Conservation (phyloP, 2,797 vertebrate species). For the Phrynocephalus vlangalii region DNA sequence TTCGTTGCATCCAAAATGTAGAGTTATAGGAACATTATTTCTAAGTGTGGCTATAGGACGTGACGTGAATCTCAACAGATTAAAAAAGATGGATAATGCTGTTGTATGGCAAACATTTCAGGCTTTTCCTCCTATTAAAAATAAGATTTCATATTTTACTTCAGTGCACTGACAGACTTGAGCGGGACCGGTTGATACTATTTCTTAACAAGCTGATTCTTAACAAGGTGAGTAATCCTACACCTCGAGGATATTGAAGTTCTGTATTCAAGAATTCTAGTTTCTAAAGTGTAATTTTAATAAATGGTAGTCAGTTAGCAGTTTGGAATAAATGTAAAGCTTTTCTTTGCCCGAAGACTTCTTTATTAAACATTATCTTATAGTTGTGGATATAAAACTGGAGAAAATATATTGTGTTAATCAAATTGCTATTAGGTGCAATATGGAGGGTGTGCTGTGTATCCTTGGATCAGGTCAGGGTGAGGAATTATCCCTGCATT, state of each 20-base stretch:
- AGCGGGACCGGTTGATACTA: conserved; percentile 93
- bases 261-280: neutral
- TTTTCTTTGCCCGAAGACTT: neutral
- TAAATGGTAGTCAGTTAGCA: neutral
- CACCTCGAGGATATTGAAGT: neutral
- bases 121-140: conserved; percentile 4
- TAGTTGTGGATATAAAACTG: neutral
- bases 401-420: neutral
- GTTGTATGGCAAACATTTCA: conserved; percentile 31
- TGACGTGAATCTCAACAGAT: neutral
- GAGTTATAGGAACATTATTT: neutral
- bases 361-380: neutral
- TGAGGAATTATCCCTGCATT: neutral
- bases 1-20: neutral
- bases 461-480: neutral
- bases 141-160: conserved; percentile 46
- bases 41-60: neutral
- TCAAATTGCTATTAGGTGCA: too few species aligned
- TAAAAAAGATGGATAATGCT: neutral
- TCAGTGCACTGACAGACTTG: conserved; percentile 95
- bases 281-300: too few species aligned
- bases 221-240: conserved; percentile 85
- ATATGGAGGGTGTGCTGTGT: neutral
- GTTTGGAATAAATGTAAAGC: neutral
- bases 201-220: conserved; percentile 98